Base-by-base conservation (phyloP, 1,140 invertebrate genomes). In the Metaphire vulgaris region DNA sequence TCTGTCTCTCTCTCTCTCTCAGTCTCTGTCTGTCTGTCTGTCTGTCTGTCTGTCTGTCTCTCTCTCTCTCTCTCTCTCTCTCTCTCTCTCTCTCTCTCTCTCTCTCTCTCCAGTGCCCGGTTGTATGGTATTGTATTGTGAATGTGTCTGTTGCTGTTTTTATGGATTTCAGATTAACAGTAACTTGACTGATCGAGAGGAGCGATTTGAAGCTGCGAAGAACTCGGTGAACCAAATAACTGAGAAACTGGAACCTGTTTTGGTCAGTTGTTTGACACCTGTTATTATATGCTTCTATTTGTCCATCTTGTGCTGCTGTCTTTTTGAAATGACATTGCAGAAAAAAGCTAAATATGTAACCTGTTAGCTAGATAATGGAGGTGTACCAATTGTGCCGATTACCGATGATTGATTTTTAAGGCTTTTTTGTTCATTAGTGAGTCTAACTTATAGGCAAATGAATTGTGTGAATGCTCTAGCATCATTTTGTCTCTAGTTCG, bases 221-320 rank as follows among this genome's bases (percentile, higher is more conserved):
- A 84, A 89, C 66, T 88, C 90, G 80, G 90, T 93, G 31, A 77
- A 85, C 28, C 82, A 88, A 66, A 86, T 89, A 26, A 80, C 87
- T 30, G 80, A 81, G 16, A 83, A 89, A 81, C 81, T 94, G 0
- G 84, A 89, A 81, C 91, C 91, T 0, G 85, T 93, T 41, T 87
- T 89, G 76, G 86, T 80, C 76, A 76, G 79, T 71, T n/a, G 33
- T 33, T 16, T 12, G 74, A 1, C 16, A 34, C 30, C 30, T 29
- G 26, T 33, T 14, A 41, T 56, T 33, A 14, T 75, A 69, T 71
- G 26, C n/a, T n/a, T n/a, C n/a, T n/a, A n/a, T n/a, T n/a, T n/a
- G n/a, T n/a, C n/a, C n/a, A n/a, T n/a, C n/a, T n/a, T n/a, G n/a
- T n/a, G n/a, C n/a, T n/a, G n/a, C n/a, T n/a, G n/a, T n/a, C n/a